A percentile compares a stretch with the other conserved stretches of the same genome.
These are phyloP conservation scores for Cervus canadensis DNA, from an alignment of 2,113 vertebrate species.

Conservation along the genomic window DNA sequence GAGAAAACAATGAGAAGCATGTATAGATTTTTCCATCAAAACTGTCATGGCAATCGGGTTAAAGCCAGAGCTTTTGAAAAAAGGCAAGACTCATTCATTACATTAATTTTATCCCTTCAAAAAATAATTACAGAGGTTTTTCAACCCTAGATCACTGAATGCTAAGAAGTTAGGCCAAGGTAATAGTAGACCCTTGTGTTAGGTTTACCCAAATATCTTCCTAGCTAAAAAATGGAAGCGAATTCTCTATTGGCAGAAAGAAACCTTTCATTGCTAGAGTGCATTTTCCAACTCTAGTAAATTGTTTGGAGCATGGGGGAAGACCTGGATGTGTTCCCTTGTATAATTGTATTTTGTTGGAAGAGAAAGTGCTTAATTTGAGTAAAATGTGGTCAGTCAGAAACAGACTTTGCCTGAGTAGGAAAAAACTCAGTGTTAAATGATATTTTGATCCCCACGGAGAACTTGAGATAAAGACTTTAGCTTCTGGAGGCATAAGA, in stretches of 20 bases:
- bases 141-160: conserved; percentile 25
- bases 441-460: conserved; percentile 31
- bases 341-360: conserved; percentile 44
- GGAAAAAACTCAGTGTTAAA: conserved; percentile 39
- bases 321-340: conserved; percentile 33
- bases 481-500: conserved; percentile 39
- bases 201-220: conserved; percentile 40
- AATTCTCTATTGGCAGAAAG: conserved; percentile 41
- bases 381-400: conserved; percentile 49
- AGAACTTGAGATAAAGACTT: conserved; percentile 54
- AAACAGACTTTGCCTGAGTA: conserved; percentile 46
- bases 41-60: not conserved
- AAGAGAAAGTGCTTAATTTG: conserved; percentile 45
- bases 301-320: not conserved
- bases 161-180: conserved; percentile 39
- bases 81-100: not conserved
- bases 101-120: conserved; percentile 33
- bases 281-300: conserved; percentile 39
- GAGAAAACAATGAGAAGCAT: not conserved
- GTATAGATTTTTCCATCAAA: not conserved
- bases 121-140: conserved; percentile 41
- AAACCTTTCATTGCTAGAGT: conserved; percentile 43
- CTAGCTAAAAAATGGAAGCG: conserved; percentile 31
- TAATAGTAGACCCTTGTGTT: not conserved
- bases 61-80: conserved; percentile 14